Conservation (phyloP, 2,797 vertebrate genomes). For the Strix occidentalis region DNA sequence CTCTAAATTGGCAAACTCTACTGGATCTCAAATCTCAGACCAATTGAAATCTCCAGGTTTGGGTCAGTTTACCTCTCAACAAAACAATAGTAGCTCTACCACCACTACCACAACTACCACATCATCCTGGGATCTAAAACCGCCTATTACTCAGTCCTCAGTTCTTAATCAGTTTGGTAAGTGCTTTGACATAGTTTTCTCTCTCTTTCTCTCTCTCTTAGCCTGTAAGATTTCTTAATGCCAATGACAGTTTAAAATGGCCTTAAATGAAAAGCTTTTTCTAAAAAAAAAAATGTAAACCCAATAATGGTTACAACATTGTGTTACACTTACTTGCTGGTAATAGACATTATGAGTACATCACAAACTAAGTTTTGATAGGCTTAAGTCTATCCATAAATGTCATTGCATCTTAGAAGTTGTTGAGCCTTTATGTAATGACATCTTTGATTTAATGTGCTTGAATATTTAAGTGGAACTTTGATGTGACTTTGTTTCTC, state of each 20-base stretch:
- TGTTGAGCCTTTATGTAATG: neutral
- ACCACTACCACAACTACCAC: conserved; percentile 70
- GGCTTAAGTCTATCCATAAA: neutral
- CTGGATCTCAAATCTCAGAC: conserved; percentile 90
- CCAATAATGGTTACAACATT: too few relatives aligned
- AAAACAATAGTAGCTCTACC: conserved; percentile 56
- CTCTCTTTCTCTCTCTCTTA: neutral
- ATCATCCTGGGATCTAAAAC: conserved; percentile 89
- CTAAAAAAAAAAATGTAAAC: too few relatives aligned
- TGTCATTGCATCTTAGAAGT: neutral
- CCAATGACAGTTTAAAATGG: neutral
- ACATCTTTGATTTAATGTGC: neutral
- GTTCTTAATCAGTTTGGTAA: conserved; percentile 88
- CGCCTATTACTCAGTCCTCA: conserved; percentile 78
- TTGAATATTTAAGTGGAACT: neutral
- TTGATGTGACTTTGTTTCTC: neutral
- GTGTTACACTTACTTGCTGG: neutral
- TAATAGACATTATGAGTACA: neutral
- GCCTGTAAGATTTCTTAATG: neutral
- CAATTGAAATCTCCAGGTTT: conserved; percentile 88
- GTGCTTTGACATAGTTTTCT: neutral
- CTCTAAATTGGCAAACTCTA: conserved; percentile 83
- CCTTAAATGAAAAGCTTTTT: too few relatives aligned
- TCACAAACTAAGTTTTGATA: neutral
- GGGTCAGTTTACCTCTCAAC: conserved; percentile 83